Evolutionary conservation across 2,888 invertebrate species (phyloP).

Genomic region (Diploptera punctata): DNA sequence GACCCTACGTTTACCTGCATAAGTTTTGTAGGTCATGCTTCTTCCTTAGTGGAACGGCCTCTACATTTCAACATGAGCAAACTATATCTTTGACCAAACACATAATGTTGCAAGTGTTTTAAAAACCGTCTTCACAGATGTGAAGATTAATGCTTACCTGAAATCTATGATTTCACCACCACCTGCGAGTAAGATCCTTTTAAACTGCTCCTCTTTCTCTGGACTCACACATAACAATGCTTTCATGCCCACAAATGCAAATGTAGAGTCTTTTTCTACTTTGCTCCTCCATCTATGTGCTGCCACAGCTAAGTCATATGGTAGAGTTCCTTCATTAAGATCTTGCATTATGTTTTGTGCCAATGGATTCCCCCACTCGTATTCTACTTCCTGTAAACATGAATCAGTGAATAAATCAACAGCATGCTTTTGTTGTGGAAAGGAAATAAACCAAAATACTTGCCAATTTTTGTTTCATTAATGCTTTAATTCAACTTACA

Average conservation of each 20-base stretch:
- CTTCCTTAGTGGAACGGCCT: too few species aligned
- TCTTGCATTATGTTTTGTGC: not conserved
- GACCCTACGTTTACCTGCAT: too few species aligned
- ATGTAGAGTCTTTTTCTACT: conserved; percentile 54
- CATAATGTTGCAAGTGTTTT: too few species aligned
- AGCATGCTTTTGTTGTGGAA: too few species aligned
- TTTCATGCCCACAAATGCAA: conserved; percentile 60
- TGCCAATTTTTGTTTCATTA: too few species aligned
- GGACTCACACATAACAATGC: conserved; percentile 66
- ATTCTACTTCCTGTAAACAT: conserved; percentile 80
- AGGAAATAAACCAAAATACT: too few species aligned
- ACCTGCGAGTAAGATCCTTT: conserved; percentile 77
- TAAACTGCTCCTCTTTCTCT: conserved; percentile 66
- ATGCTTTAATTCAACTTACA: too few species aligned
- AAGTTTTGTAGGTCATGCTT: too few species aligned
- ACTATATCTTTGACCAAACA: too few species aligned
- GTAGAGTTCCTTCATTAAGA: conserved; percentile 24
- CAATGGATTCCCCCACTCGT: conserved; percentile 83
- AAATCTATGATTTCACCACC: conserved; percentile 71
- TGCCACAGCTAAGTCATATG: conserved; percentile 50
- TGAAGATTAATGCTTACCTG: conserved; percentile 60
- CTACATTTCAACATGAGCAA: too few species aligned
- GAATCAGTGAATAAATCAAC: too few species aligned
- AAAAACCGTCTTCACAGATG: too few species aligned
- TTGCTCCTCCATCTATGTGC: conserved; percentile 68